Conservation (phyloP, 92 coral and sea anemone species). For the Epizoanthus stellaris region DNA sequence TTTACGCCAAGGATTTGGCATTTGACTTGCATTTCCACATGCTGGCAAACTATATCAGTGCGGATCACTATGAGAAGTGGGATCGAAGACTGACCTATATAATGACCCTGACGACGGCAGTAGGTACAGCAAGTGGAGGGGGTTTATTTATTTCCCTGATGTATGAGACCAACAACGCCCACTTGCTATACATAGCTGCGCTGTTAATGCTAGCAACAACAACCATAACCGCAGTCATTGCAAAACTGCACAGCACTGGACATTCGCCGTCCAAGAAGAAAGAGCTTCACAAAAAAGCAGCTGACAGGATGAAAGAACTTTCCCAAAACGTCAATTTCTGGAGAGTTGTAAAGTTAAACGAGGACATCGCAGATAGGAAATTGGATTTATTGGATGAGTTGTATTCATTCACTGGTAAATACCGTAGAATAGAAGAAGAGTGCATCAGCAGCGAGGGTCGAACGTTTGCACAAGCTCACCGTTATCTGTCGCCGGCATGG, state of each 20-base stretch:
- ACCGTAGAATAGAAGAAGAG: not conserved
- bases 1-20: not conserved
- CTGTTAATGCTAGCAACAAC: not conserved
- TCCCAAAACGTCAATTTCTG: not conserved
- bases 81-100: not conserved
- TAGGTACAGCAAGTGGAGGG: not conserved
- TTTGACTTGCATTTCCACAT: not conserved
- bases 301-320: not conserved
- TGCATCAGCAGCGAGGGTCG: not conserved
- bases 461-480: not conserved
- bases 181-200: not conserved
- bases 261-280: not conserved
- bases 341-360: not conserved
- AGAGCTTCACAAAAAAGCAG: not conserved
- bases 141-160: not conserved
- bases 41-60: not conserved
- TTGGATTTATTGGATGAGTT: not conserved
- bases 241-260: not conserved
- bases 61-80: not conserved
- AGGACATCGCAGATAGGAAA: not conserved
- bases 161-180: not conserved
- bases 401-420: not conserved
- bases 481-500: constrained; percentile 4
- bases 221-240: not conserved
- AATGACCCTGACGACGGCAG: not conserved